These are phyloP conservation scores for Myripristis murdjan DNA, from an alignment of 2,797 vertebrate species.

Conservation along the genomic window DNA sequence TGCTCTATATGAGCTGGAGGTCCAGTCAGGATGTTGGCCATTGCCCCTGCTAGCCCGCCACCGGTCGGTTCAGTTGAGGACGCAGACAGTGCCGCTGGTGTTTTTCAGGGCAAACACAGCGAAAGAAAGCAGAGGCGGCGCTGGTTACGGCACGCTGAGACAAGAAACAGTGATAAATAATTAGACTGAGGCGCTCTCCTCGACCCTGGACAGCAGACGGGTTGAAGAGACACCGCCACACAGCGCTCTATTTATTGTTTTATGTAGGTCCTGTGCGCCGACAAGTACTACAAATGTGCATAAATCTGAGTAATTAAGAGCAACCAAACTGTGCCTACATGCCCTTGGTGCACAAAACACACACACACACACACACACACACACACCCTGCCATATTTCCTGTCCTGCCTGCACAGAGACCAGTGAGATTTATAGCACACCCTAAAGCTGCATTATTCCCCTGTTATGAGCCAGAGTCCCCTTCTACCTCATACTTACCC, in stretches of 20 bases:
- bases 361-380: constrained; percentile 20
- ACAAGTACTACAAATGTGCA: background rate
- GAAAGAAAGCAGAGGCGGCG: constrained; percentile 22
- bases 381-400: constrained; percentile 12
- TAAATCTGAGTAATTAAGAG: background rate
- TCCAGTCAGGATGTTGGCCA: constrained; percentile 33
- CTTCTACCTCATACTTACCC: constrained; percentile 51
- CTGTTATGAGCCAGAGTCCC: too few relatives aligned
- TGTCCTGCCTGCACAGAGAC: constrained; percentile 22
- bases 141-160: constrained; percentile 17
- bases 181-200: background rate
- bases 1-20: constrained; percentile 23
- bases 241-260: background rate
- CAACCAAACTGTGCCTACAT: background rate
- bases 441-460: constrained; percentile 30
- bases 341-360: constrained; percentile 10
- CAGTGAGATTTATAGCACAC: constrained; percentile 40
- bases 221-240: background rate
- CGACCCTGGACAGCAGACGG: background rate
- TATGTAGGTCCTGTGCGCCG: background rate
- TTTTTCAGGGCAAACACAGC: constrained; percentile 29
- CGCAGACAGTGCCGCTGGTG: constrained; percentile 15
- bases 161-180: constrained; percentile 43
- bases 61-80: constrained; percentile 30
- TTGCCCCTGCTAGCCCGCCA: constrained; percentile 9